Conservation (phyloP, 2,113 vertebrate genomes). For the Cebidichthys violaceus region DNA sequence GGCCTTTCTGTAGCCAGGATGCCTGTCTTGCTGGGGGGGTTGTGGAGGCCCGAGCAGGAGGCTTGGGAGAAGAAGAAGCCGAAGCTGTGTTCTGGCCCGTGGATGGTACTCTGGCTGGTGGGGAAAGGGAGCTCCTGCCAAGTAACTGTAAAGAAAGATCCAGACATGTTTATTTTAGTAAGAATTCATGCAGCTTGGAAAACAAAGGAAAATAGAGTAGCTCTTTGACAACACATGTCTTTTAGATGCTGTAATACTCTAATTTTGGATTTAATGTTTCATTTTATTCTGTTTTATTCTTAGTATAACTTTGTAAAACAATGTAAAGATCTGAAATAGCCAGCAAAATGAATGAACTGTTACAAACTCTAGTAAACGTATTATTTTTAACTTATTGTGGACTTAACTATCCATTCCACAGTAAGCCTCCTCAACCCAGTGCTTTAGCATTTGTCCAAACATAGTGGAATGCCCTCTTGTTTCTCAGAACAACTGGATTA, state of each 20-base stretch:
- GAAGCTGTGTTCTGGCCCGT: slow-evolving; percentile 69
- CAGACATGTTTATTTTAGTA: slow-evolving; percentile 71
- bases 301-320: slow-evolving; percentile 2
- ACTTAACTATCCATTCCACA: background rate
- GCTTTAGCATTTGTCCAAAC: slow-evolving; percentile 36
- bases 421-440: slow-evolving; percentile 7
- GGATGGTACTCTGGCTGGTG: slow-evolving; percentile 81
- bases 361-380: background rate
- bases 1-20: slow-evolving; percentile 74
- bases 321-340: background rate
- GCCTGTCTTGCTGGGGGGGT: slow-evolving; percentile 67
- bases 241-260: slow-evolving; percentile 6
- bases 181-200: slow-evolving; percentile 42
- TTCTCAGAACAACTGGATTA: slow-evolving; percentile 52
- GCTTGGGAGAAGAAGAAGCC: slow-evolving; percentile 79
- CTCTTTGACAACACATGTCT: slow-evolving; percentile 26
- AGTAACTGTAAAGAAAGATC: slow-evolving; percentile 74
- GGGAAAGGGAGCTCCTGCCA: slow-evolving; percentile 85
- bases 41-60: slow-evolving; percentile 73
- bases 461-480: background rate
- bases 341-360: slow-evolving; percentile 6
- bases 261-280: background rate
- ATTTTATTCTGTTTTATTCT: background rate
- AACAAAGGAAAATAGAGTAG: slow-evolving; percentile 10
- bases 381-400: slow-evolving; percentile 14